Evolutionary conservation across 2,113 vertebrate genomes (phyloP).

Genomic region (Microtus oregoni): DNA sequence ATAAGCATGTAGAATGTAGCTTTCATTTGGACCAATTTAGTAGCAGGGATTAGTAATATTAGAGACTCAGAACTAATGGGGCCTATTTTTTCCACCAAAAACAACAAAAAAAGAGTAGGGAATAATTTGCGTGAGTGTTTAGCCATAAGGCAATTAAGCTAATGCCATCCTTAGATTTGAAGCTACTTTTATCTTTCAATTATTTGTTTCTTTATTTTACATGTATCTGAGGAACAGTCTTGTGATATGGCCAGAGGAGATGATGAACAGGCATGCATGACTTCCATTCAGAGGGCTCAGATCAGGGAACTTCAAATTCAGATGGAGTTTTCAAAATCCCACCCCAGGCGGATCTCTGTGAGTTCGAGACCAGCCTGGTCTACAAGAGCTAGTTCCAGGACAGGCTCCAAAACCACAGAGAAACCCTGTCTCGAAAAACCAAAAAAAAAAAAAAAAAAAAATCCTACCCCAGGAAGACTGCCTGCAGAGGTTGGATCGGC

Average conservation of each 20-base stretch:
- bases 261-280: not conserved
- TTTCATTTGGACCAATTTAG: constrained; percentile 41
- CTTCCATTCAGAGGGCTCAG: not conserved
- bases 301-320: not conserved
- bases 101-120: not conserved
- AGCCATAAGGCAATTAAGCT: constrained; percentile 37
- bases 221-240: not conserved
- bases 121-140: not conserved
- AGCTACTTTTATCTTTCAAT: not conserved
- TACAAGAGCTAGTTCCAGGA: too few relatives aligned
- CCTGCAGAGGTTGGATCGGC: not conserved
- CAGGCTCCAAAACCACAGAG: too few relatives aligned
- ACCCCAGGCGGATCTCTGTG: too few relatives aligned
- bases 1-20: constrained; percentile 2
- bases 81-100: constrained; percentile 20
- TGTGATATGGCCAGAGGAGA: not conserved
- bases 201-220: not conserved
- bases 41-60: constrained; percentile 37
- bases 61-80: constrained; percentile 33
- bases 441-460: too few relatives aligned
- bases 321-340: not conserved
- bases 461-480: not conserved
- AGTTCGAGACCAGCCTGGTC: too few relatives aligned
- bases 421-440: too few relatives aligned
- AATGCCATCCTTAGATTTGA: not conserved